Evolutionary conservation across 2,797 vertebrate genomes (phyloP), one percentile per base, ranked within the genome.

Genomic region (Halcyon smyrnensis): DNA sequence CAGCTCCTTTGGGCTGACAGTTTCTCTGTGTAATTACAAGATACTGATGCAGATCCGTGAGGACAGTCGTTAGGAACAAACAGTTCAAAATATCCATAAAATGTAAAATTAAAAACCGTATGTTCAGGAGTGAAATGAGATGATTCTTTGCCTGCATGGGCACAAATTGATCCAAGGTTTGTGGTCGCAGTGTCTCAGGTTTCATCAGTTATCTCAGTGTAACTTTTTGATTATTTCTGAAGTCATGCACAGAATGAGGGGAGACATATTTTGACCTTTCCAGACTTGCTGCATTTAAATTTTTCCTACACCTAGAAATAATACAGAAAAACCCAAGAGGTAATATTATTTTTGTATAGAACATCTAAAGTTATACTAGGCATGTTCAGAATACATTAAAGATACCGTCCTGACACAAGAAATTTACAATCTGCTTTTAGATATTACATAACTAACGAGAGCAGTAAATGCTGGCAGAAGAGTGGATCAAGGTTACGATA

Each of bases 141-240:
- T 73, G 83, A 48, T 86, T 79, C 56, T 84, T 94, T 0, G 2
- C 63, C 63, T 77, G 56, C 75, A n/a, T 17, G 74, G 77, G 32
- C 75, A 93, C 45, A 89, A 84, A 95, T 77, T 92, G 93, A 96
- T 95, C 91, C 56, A 84, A 53, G 39, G 79, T 95, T 57, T 87
- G 87, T 88, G 77, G 86, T 77, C 63, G 82, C 2, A 2, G 43
- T 74, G 59, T 80, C 77, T 95, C 60, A 64, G 56, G 74, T 87
- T 96, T 91, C 25, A 1, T 60, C 91, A 53, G 83, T 93, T 84
- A 91, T 59, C 77, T 82, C 70, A 60, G 74, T 3, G 2, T 90
- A 95, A 96, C 85, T 95, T 90, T 91, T 82, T 89, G 77, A 93
- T 93, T 87, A 90, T 74, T 94, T 94, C 87, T 90, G 64, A 93